phyloP scores from a whole-genome alignment of 2,888 invertebrate genomes.

The Tipula unca region DNA sequence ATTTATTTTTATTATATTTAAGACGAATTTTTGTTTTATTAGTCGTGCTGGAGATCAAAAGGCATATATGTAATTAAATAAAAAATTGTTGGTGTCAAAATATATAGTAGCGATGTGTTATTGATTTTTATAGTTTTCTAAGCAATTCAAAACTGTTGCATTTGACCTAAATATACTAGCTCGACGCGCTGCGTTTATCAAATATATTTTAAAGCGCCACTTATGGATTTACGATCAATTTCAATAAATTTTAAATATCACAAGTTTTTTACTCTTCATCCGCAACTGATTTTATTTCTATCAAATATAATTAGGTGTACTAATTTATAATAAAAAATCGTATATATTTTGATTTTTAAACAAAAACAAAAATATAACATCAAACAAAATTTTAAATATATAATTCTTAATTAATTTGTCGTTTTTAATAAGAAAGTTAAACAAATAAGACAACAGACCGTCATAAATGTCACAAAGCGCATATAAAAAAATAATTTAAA shows the following conservation, averaged over 20 bases:
- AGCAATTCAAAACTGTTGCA: neutral
- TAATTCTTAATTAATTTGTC: conserved; percentile 8
- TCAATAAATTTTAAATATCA: neutral
- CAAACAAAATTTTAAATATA: neutral
- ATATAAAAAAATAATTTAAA: neutral
- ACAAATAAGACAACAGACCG: neutral
- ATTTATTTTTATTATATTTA: neutral
- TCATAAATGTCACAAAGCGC: neutral
- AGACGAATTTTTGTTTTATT: neutral
- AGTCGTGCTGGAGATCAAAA: neutral
- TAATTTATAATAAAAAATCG: neutral
- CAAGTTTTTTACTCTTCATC: neutral
- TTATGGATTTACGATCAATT: neutral
- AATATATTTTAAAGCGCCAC: neutral
- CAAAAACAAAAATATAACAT: neutral
- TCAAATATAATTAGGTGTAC: neutral
- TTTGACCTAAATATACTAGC: neutral
- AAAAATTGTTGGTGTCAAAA: neutral
- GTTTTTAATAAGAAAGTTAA: neutral
- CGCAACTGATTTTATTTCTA: neutral
- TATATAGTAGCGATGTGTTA: neutral
- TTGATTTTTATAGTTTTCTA: neutral
- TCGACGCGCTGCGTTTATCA: neutral
- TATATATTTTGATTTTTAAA: neutral
- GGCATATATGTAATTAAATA: neutral